A percentile compares a stretch with the other conserved stretches of the same genome.
These are phyloP conservation scores for Etheostoma cragini DNA, from an alignment of 2,113 vertebrate species.

Conservation along the genomic window DNA sequence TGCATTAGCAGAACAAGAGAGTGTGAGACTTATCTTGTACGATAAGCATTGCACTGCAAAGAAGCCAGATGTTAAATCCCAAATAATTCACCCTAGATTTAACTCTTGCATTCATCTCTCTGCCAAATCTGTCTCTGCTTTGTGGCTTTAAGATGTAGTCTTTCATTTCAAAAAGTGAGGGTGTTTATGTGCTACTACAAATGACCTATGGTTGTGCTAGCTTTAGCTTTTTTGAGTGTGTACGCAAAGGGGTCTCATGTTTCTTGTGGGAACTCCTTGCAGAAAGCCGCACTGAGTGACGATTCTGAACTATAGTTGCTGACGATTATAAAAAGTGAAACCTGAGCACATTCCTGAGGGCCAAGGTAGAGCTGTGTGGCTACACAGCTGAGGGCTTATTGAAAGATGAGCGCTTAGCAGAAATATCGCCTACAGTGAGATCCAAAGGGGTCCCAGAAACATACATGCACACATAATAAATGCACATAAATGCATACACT, in stretches of 20 bases:
- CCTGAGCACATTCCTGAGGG: conserved; percentile 79
- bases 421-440: conserved; percentile 47
- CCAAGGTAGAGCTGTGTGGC: conserved; percentile 61
- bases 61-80: conserved; percentile 79
- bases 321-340: conserved; percentile 82
- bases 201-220: conserved; percentile 64
- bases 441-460: conserved; percentile 36
- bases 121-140: conserved; percentile 72
- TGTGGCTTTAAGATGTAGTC: conserved; percentile 61
- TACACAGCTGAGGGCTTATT: conserved; percentile 77
- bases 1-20: conserved; percentile 60
- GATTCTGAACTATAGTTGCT: conserved; percentile 63
- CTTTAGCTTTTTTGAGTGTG: conserved; percentile 56
- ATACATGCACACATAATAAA: conserved; percentile 3
- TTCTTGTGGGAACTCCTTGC: conserved; percentile 73
- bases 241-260: conserved; percentile 57
- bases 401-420: conserved; percentile 69
- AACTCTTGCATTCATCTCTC: conserved; percentile 69
- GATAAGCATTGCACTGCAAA: conserved; percentile 47
- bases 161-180: conserved; percentile 66
- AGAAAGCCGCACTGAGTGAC: conserved; percentile 53
- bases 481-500: conserved; percentile 14
- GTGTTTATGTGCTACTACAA: conserved; percentile 62
- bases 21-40: conserved; percentile 55
- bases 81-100: conserved; percentile 75